Percentiles rank a stretch among this genome's conserved stretches.
These are phyloP conservation scores for Eulimnadia texana DNA, from an alignment of 1,140 invertebrate species.

Conservation along the genomic window DNA sequence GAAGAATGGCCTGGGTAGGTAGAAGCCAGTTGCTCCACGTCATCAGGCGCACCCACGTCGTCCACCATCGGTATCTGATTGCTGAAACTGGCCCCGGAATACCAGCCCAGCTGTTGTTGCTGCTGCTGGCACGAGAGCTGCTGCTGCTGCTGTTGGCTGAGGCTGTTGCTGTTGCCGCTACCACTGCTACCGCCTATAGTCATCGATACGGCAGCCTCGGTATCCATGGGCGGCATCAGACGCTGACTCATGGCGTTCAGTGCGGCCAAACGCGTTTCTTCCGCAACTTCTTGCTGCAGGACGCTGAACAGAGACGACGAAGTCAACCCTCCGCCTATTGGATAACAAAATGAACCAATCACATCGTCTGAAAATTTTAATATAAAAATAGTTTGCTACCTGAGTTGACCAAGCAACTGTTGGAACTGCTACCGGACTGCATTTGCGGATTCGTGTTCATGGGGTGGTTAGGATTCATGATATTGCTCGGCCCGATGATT, in stretches of 20 bases:
- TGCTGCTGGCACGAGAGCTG: constrained; percentile 6
- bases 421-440: background rate
- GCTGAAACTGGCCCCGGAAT: background rate
- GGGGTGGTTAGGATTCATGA: background rate
- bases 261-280: constrained; percentile 13
- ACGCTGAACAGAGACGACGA: constrained; percentile 10
- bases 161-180: background rate
- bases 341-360: background rate
- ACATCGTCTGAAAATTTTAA: background rate
- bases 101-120: background rate
- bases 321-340: background rate
- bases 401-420: background rate
- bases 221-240: constrained; percentile 4
- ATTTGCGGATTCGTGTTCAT: background rate
- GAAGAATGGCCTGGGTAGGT: background rate
- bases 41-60: background rate
- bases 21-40: constrained; percentile 8
- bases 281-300: constrained; percentile 9
- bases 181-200: background rate
- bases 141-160: too few species aligned
- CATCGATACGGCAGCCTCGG: background rate
- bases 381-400: too few species aligned
- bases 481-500: background rate
- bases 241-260: constrained; percentile 15
- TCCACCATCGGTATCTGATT: background rate